A percentile compares a stretch with the other conserved stretches of the same genome.
These are phyloP conservation scores for Drosophila neoperkinsi DNA, from an alignment of 2,888 invertebrate genomes.

Conservation along the genomic window DNA sequence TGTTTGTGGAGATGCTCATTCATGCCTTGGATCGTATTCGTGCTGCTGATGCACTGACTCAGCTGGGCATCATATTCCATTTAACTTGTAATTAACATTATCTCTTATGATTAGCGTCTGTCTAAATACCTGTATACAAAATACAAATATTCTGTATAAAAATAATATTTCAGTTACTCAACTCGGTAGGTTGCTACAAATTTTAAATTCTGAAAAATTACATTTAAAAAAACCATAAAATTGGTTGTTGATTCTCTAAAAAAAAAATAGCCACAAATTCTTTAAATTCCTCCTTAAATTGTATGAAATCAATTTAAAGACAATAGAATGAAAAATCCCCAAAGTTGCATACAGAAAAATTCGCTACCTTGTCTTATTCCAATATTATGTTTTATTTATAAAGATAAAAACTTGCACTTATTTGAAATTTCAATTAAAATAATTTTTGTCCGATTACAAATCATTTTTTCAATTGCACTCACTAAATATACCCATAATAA, in stretches of 20 bases:
- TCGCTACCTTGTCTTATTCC: too few species aligned
- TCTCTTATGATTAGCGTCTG: neutral
- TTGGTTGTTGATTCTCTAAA: neutral
- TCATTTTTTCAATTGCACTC: neutral
- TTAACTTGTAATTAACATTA: neutral
- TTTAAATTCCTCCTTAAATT: neutral
- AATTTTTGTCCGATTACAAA: neutral
- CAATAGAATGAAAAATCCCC: neutral
- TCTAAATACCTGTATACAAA: neutral
- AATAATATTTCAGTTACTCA: neutral
- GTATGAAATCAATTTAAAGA: neutral
- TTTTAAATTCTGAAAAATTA: neutral
- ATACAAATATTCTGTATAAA: neutral
- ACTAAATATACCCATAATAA: neutral
- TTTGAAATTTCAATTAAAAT: neutral
- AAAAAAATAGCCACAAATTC: neutral
- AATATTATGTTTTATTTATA: neutral
- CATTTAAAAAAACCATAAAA: neutral
- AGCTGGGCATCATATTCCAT: conserved; percentile 1
- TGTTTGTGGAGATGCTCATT: conserved; percentile 30
- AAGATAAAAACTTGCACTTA: neutral
- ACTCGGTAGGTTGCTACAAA: neutral
- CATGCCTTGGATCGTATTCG: conserved; percentile 32
- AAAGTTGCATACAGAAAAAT: neutral
- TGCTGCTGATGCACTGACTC: conserved; percentile 19